Percentiles rank a stretch among this genome's conserved stretches.
Conservation (phyloP, 1,140 invertebrate genomes). For the Globodera ellingtonae region DNA sequence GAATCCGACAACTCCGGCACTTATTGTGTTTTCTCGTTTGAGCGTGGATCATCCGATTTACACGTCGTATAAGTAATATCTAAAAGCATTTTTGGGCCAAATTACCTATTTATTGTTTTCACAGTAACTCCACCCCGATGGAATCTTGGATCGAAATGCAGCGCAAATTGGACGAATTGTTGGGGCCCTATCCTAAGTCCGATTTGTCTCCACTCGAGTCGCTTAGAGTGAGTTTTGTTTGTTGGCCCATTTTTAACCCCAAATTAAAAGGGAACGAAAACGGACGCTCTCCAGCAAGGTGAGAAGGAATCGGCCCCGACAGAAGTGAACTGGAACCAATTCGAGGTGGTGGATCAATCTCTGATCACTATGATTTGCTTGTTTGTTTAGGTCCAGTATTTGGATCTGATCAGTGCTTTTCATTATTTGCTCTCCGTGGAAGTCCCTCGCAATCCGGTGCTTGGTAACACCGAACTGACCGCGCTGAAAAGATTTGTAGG, state of each 20-base stretch:
- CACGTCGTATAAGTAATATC: conserved; percentile 37
- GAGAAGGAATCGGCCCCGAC: neutral
- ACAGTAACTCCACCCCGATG: conserved; percentile 1
- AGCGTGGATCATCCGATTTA: conserved; percentile 33
- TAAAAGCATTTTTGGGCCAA: neutral
- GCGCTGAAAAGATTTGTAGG: conserved; percentile 14
- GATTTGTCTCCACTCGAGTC: conserved; percentile 3
- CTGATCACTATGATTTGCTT: neutral
- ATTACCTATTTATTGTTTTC: conserved; percentile 19
- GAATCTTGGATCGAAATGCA: conserved; percentile 35
- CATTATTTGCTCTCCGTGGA: conserved; percentile 52
- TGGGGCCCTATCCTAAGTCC: conserved; percentile 8
- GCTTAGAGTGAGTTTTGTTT: neutral
- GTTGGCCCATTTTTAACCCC: neutral
- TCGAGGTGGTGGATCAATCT: conserved; percentile 32
- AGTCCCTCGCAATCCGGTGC: conserved; percentile 39
- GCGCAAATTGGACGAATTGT: conserved; percentile 23
- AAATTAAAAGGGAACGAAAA: neutral
- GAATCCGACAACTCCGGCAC: conserved; percentile 24
- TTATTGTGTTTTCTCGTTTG: conserved; percentile 39
- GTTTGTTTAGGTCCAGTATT: conserved; percentile 38
- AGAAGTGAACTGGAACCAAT: conserved; percentile 48
- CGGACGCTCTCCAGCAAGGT: neutral
- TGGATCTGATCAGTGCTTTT: conserved; percentile 42
- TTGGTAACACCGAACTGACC: conserved; percentile 27